Evolutionary conservation across 1,140 invertebrate species (phyloP).

Genomic region (Drosophila rufa): DNA sequence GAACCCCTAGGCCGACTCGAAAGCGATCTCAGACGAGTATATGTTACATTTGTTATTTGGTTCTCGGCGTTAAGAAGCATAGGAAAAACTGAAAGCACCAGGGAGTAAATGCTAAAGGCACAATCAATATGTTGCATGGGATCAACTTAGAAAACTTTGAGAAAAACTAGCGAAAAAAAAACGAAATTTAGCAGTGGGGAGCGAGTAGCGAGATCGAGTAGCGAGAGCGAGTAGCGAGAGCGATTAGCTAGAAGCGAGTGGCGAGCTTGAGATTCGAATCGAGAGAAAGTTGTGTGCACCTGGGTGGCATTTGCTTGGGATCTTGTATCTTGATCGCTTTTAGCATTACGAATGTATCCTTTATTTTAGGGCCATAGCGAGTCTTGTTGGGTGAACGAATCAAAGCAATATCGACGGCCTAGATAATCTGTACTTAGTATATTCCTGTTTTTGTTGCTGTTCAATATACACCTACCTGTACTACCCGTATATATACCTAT

Average conservation of each 20-base stretch:
- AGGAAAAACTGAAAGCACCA: slow-evolving; percentile 21
- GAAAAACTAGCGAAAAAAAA: slow-evolving; percentile 53
- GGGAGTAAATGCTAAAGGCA: slow-evolving; percentile 65
- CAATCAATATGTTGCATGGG: slow-evolving; percentile 82
- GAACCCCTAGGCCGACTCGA: slow-evolving; percentile 18
- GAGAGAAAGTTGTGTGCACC: slow-evolving; percentile 27
- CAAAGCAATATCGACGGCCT: slow-evolving; percentile 73
- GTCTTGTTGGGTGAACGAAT: slow-evolving; percentile 42
- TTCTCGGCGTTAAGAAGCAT: slow-evolving; percentile 49
- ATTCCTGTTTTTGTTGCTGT: slow-evolving; percentile 58
- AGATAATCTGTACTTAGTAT: slow-evolving; percentile 72
- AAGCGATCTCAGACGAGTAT: slow-evolving; percentile 34
- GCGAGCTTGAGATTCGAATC: slow-evolving; percentile 3
- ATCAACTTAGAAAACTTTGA: slow-evolving; percentile 79
- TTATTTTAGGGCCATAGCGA: slow-evolving; percentile 38
- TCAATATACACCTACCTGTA: slow-evolving; percentile 36
- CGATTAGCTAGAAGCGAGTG: not conserved
- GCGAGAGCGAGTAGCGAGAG: slow-evolving; percentile 1
- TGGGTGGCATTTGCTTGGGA: slow-evolving; percentile 25
- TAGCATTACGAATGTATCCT: slow-evolving; percentile 28
- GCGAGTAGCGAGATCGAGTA: slow-evolving; percentile 8
- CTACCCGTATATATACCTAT: slow-evolving; percentile 39
- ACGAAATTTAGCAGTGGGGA: slow-evolving; percentile 47
- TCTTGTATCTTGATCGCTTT: slow-evolving; percentile 23
- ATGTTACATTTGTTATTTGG: slow-evolving; percentile 41